A percentile compares a stretch with the other conserved stretches of the same genome.
Conservation (phyloP, 2,113 vertebrate genomes). For the Bufo gargarizans region DNA sequence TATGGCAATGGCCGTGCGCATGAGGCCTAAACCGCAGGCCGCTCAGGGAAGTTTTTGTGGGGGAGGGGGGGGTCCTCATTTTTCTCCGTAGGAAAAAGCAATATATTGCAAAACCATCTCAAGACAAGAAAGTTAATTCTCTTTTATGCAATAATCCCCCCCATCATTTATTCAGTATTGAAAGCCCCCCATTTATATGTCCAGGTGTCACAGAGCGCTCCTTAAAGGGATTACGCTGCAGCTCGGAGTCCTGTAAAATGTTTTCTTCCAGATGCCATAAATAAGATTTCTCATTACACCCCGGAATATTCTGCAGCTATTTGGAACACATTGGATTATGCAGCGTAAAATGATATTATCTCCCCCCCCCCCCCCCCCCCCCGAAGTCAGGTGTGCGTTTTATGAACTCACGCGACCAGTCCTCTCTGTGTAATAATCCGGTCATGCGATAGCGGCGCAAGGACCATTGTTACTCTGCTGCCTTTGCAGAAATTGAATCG, state of each 20-base stretch:
- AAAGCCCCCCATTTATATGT: neutral
- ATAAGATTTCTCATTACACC: neutral
- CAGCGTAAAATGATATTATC: conserved; percentile 17
- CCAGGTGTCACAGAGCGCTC: neutral
- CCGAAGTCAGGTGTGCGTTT: neutral
- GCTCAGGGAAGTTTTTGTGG: neutral
- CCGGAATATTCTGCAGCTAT: neutral
- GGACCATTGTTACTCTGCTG: neutral
- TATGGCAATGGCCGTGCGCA: too few relatives aligned
- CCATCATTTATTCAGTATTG: neutral
- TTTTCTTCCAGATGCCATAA: neutral
- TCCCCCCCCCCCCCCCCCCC: neutral
- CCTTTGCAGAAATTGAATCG: conserved; percentile 15
- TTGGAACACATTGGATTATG: conserved; percentile 7
- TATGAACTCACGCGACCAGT: neutral
- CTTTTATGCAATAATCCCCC: neutral
- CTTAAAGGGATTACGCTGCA: neutral
- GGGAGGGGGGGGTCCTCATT: too few relatives aligned
- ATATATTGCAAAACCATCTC: too few relatives aligned
- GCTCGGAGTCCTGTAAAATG: neutral
- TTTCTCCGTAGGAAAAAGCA: too few relatives aligned
- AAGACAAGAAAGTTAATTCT: neutral
- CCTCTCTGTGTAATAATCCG: neutral
- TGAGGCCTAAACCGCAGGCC: too few relatives aligned
- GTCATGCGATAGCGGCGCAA: neutral